Evolutionary conservation across 1,140 invertebrate species (phyloP).

Genomic region (Lutraria rhynchaena): DNA sequence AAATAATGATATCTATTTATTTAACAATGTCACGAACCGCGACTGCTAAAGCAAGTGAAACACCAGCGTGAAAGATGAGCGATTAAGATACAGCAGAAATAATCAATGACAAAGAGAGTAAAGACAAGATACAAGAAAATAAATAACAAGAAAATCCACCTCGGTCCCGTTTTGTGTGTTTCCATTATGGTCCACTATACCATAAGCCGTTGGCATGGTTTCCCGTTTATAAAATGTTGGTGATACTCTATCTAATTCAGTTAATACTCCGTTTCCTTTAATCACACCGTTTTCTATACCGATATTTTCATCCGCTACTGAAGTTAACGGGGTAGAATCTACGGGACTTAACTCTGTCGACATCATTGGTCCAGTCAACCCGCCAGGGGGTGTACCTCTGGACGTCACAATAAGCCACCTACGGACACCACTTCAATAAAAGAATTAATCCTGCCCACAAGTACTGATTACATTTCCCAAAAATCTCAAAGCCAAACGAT

Average conservation of each 20-base stretch:
- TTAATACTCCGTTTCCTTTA: constrained; percentile 43
- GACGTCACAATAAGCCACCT: background rate
- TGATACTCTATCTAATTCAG: constrained; percentile 53
- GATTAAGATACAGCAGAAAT: background rate
- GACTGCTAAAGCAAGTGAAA: no score
- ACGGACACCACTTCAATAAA: background rate
- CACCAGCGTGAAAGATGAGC: background rate
- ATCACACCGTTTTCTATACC: constrained; percentile 54
- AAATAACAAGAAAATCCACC: constrained; percentile 17
- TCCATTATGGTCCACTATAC: constrained; percentile 48
- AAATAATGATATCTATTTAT: no score
- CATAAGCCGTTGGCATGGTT: constrained; percentile 54
- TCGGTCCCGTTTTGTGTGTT: constrained; percentile 42
- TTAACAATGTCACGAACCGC: no score
- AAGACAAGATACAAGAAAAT: constrained; percentile 2
- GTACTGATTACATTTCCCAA: constrained; percentile 28
- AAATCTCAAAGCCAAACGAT: constrained; percentile 25
- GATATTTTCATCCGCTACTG: constrained; percentile 52
- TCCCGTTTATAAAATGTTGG: constrained; percentile 47
- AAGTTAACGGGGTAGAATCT: constrained; percentile 18
- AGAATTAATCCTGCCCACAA: background rate
- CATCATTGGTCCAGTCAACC: constrained; percentile 23
- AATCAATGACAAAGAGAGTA: background rate
- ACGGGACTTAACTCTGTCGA: constrained; percentile 55
- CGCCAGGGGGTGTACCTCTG: constrained; percentile 30